phyloP scores from a whole-genome alignment of 2,888 invertebrate species.

The Sinopyrophorus schimmeli region DNA sequence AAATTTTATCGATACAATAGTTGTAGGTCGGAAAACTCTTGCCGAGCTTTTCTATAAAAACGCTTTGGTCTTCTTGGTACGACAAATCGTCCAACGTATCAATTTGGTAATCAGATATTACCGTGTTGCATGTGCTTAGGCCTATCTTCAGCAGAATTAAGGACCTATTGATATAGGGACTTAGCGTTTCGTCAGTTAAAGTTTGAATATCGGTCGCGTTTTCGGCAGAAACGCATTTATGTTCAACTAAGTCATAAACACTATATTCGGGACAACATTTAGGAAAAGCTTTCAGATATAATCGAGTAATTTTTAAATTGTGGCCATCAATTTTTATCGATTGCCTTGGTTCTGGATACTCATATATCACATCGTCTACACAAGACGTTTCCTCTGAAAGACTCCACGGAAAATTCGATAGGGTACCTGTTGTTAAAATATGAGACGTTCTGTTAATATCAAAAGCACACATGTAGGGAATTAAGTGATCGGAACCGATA shows the following conservation, averaged over 20 bases:
- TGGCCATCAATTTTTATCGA: background rate
- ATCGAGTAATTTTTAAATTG: background rate
- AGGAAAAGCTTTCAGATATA: conserved; percentile 33
- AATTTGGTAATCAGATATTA: conserved; percentile 15
- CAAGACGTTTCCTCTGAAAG: conserved; percentile 1
- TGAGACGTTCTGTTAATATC: conserved; percentile 11
- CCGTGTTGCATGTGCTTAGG: conserved; percentile 3
- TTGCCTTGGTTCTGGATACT: background rate
- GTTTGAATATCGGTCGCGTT: background rate
- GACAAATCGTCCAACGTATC: background rate
- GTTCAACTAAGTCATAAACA: conserved; percentile 37
- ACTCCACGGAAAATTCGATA: conserved; percentile 10
- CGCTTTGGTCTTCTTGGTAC: conserved; percentile 1
- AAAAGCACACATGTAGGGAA: conserved; percentile 3
- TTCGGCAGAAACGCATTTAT: conserved; percentile 35
- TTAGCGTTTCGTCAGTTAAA: conserved; percentile 6
- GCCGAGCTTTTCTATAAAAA: conserved; percentile 1
- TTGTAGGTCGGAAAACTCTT: conserved; percentile 2
- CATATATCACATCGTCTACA: conserved; percentile 5
- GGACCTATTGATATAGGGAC: background rate
- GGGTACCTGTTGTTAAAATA: conserved; percentile 8
- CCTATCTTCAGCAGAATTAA: conserved; percentile 10
- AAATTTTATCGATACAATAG: conserved; percentile 20
- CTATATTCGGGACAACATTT: conserved; percentile 46
- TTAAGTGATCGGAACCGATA: background rate